phyloP scores from a whole-genome alignment of 1,140 invertebrate species.

The Drosophila oshimai region DNA sequence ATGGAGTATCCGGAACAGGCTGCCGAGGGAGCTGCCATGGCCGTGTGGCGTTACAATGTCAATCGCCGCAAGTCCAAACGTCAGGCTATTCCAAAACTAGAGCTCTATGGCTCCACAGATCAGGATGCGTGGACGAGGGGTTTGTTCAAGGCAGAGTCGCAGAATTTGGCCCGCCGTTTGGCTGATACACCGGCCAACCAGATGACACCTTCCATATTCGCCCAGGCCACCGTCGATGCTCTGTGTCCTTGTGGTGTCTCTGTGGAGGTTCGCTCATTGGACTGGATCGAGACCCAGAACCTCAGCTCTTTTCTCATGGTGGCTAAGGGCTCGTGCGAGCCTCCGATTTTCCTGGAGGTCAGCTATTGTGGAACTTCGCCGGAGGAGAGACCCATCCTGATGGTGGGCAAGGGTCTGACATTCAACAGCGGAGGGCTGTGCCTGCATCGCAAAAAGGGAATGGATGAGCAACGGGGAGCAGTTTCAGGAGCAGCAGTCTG shows the following conservation, averaged over 20 bases:
- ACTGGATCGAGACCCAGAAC: conserved; percentile 66
- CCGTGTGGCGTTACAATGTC: conserved; percentile 87
- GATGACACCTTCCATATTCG: conserved; percentile 93
- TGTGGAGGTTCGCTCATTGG: conserved; percentile 86
- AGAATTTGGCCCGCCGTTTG: conserved; percentile 91
- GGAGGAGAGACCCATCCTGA: conserved; percentile 53
- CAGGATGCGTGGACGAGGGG: conserved; percentile 88
- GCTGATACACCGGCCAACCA: conserved; percentile 93
- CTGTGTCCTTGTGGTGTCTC: conserved; percentile 84
- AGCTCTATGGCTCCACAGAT: conserved; percentile 83
- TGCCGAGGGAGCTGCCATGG: conserved; percentile 88
- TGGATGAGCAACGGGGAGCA: conserved; percentile 94
- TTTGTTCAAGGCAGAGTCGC: conserved; percentile 89
- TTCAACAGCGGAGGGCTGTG: conserved; percentile 90
- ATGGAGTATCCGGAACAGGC: conserved; percentile 89
- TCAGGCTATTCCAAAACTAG: conserved; percentile 83
- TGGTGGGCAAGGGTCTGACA: conserved; percentile 67
- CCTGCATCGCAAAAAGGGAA: conserved; percentile 88
- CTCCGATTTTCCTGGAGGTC: conserved; percentile 82
- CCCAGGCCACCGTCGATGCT: conserved; percentile 84
- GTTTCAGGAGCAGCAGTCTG: conserved; percentile 85
- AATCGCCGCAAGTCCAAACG: conserved; percentile 83
- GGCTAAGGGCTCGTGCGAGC: conserved; percentile 88
- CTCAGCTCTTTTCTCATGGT: conserved; percentile 88
- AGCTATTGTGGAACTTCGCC: conserved; percentile 55